phyloP scores from a whole-genome alignment of 2,888 invertebrate species.

The Meteorus cinctellus region DNA sequence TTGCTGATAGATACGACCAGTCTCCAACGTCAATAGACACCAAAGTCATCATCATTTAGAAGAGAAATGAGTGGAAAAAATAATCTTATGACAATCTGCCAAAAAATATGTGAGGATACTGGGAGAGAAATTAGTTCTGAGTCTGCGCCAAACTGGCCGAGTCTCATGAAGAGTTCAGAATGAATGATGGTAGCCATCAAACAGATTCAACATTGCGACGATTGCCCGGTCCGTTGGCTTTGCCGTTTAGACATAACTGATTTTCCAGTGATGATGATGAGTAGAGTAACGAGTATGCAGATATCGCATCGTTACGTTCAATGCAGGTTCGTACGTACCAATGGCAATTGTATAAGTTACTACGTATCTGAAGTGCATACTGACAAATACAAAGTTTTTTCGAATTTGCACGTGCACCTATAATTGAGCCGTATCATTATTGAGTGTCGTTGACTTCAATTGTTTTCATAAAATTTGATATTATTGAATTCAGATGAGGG shows the following conservation, averaged over 20 bases:
- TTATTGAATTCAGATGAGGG: not conserved
- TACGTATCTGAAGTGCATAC: no score
- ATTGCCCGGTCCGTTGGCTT: constrained; percentile 36
- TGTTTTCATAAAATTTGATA: not conserved
- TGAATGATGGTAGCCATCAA: constrained; percentile 50
- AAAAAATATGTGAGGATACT: constrained; percentile 21
- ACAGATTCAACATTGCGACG: constrained; percentile 40
- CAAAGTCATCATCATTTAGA: not conserved
- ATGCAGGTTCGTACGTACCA: not conserved
- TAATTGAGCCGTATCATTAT: no score
- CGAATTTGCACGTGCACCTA: no score
- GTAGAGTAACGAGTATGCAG: not conserved
- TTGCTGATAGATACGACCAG: no score
- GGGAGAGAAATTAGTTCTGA: constrained; percentile 37
- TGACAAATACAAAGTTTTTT: no score
- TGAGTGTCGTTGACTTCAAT: not conserved
- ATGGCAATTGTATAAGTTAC: not conserved
- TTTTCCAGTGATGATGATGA: not conserved
- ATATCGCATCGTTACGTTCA: no score
- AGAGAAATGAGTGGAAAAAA: not conserved
- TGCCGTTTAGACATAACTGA: constrained; percentile 12
- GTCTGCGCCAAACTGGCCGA: constrained; percentile 48
- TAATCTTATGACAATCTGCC: not conserved
- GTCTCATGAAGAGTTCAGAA: constrained; percentile 30
- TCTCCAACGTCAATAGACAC: no score